Conservation (phyloP, 2,797 vertebrate species). For the Sebastolobus alascanus region DNA sequence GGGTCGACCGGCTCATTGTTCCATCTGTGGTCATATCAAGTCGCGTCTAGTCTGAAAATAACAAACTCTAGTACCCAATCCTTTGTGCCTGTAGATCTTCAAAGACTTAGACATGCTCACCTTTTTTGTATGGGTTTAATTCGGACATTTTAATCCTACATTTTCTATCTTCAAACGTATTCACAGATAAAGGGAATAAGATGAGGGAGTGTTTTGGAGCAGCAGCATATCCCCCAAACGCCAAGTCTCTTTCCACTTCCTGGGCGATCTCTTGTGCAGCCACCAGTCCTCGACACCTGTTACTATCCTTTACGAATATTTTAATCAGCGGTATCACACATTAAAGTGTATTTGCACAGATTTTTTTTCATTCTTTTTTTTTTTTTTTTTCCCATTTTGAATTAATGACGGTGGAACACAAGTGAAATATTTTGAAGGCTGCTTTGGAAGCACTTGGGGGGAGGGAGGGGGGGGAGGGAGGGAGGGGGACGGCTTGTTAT, state of each 20-base stretch:
- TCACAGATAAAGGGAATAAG: slow-evolving; percentile 57
- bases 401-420: slow-evolving; percentile 73
- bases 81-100: slow-evolving; percentile 75
- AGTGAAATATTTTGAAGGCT: slow-evolving; percentile 76
- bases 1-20: slow-evolving; percentile 35
- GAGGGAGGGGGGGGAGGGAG: slow-evolving; percentile 6
- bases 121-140: slow-evolving; percentile 45
- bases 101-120: slow-evolving; percentile 56
- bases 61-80: slow-evolving; percentile 56
- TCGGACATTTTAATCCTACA: slow-evolving; percentile 8
- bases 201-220: slow-evolving; percentile 46
- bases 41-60: slow-evolving; percentile 57
- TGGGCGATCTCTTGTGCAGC: slow-evolving; percentile 51
- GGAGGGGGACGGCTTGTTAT: slow-evolving; percentile 77
- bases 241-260: slow-evolving; percentile 47
- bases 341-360: slow-evolving; percentile 88
- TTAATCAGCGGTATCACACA: slow-evolving; percentile 61
- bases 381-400: slow-evolving; percentile 53
- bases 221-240: slow-evolving; percentile 36
- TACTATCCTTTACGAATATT: slow-evolving; percentile 46
- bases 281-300: slow-evolving; percentile 31
- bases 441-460: slow-evolving; percentile 84
- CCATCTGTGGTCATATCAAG: slow-evolving; percentile 64
- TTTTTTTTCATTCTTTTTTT: slow-evolving; percentile 66
- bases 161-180: slow-evolving; percentile 28